phyloP scores from a whole-genome alignment of 2,797 vertebrate genomes.

The Lates japonicus region DNA sequence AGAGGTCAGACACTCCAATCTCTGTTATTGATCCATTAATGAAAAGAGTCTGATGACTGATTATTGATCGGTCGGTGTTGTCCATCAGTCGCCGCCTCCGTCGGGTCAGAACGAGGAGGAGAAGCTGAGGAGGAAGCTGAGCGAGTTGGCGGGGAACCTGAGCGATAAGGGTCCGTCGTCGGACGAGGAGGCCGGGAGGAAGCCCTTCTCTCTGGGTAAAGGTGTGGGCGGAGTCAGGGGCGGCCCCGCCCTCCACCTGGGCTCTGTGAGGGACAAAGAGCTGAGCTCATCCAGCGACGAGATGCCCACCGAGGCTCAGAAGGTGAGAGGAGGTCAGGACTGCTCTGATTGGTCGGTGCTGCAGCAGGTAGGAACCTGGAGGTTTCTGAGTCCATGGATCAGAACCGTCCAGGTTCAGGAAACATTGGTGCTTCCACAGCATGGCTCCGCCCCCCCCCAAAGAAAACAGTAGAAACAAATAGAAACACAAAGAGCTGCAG shows the following conservation, averaged over 20 bases:
- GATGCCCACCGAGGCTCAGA: slow-evolving; percentile 76
- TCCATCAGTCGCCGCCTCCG: slow-evolving; percentile 32
- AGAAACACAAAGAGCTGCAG: too few species aligned
- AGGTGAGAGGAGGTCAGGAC: slow-evolving; percentile 82
- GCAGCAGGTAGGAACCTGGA: slow-evolving; percentile 24
- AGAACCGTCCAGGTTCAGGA: slow-evolving; percentile 40
- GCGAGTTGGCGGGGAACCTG: slow-evolving; percentile 89
- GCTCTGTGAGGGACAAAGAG: slow-evolving; percentile 57
- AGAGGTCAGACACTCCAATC: slow-evolving; percentile 80
- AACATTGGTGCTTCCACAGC: background rate
- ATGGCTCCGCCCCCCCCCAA: slow-evolving; percentile 38
- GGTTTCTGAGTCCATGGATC: background rate
- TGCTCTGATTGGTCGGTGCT: background rate
- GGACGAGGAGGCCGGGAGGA: slow-evolving; percentile 86
- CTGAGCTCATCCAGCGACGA: slow-evolving; percentile 82
- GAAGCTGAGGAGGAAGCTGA: slow-evolving; percentile 90
- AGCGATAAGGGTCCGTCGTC: slow-evolving; percentile 89
- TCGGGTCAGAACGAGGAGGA: slow-evolving; percentile 86
- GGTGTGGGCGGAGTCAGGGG: background rate
- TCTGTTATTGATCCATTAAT: too few species aligned
- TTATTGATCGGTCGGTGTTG: background rate
- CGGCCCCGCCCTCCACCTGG: background rate
- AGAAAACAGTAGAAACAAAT: background rate
- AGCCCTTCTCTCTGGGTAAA: slow-evolving; percentile 34
- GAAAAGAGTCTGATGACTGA: too few species aligned